A percentile compares a stretch with the other conserved stretches of the same genome.
Evolutionary conservation across 2,113 vertebrate genomes (phyloP).

Genomic region (Ammodytes dubius): DNA sequence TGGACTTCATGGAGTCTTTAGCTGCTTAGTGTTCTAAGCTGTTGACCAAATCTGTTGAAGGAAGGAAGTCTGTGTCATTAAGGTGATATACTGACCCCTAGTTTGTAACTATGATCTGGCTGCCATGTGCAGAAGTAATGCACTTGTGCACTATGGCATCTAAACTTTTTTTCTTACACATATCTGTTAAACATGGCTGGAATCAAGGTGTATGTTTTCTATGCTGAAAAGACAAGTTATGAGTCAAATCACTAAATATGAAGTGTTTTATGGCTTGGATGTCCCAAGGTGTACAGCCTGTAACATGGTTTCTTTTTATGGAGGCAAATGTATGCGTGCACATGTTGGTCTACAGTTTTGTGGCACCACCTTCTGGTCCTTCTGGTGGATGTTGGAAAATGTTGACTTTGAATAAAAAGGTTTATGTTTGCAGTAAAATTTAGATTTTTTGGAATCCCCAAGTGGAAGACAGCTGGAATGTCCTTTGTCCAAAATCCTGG

Average conservation of each 20-base stretch:
- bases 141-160: background rate
- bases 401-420: background rate
- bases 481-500: background rate
- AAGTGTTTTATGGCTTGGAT: background rate
- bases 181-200: background rate
- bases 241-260: background rate
- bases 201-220: background rate
- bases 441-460: background rate
- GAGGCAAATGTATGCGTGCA: background rate
- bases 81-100: background rate
- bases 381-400: slow-evolving; percentile 24
- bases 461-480: background rate
- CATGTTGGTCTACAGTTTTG: background rate
- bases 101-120: background rate
- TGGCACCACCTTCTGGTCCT: slow-evolving; percentile 54
- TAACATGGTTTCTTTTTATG: background rate
- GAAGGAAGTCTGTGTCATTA: background rate
- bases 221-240: background rate
- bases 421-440: background rate
- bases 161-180: background rate
- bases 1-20: background rate
- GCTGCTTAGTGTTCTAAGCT: background rate
- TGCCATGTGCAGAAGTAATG: background rate
- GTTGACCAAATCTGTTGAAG: background rate
- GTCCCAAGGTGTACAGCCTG: background rate